Evolutionary conservation across 2,113 vertebrate genomes (phyloP), one percentile per base, ranked within the genome.

Genomic region (Orientallactaga bullata): DNA sequence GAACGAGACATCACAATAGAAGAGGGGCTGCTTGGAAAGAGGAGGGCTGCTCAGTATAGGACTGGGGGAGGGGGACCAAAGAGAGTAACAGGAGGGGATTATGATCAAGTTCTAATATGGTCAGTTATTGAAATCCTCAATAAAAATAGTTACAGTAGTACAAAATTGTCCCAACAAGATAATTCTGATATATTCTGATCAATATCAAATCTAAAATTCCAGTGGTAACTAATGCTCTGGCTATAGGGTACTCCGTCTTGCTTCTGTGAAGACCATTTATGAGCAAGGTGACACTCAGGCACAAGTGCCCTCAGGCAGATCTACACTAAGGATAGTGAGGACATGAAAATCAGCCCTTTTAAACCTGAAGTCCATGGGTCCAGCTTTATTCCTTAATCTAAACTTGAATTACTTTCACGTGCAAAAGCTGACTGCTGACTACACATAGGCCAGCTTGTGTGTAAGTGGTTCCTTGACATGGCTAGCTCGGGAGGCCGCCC

Each of bases 361-460:
- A 55, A 18, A 26, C 2, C 60, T 35, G 15, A 93, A 78, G 73
- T 21, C 60, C 16, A 24, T 2, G 61, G 20, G 2, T n/a, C 10
- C 2, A 2, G 3, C 20, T 37, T 35, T 39, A 26, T 18, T 42
- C 51, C 8, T 85, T 58, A 15, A 81, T 11, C 26, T 51, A n/a
- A 47, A 39, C 8, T 3, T 78, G 61, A 20, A 21, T 11, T 47
- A 15, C 21, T 63, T 85, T 35, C 63, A 58, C 18, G 32, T 8
- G 42, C 8, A 47, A 72, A 55, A 42, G 65, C 0, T 35, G n/a
- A 3, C 0, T 7, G 11, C 16, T 0, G 7, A 21, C 0, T 8
- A 23, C 8, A 13, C 13, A 23, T 42, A 37, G 24, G n/a, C 32
- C 35, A 69, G 28, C 24, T 32, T 8, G 1, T 5, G 9, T 39